Evolutionary conservation across 1,140 invertebrate genomes (phyloP).

Genomic region (Orchestia grillus): DNA sequence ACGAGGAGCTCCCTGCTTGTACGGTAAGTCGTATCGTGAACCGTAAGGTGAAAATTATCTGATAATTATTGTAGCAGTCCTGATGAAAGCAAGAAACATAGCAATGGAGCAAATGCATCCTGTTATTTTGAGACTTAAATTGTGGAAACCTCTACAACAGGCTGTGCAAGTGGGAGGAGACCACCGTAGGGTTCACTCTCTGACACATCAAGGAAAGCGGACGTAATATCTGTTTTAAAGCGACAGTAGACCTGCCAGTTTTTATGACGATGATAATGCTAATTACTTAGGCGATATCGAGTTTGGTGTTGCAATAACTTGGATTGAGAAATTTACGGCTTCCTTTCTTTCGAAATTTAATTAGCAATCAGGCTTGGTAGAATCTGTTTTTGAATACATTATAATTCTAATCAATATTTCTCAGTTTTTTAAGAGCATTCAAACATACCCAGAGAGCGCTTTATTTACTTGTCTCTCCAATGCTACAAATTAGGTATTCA

Average conservation of each 20-base stretch:
- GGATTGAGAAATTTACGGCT: neutral
- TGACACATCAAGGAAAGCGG: neutral
- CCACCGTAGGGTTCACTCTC: neutral
- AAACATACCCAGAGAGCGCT: neutral
- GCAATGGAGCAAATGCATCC: neutral
- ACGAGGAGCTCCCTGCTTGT: neutral
- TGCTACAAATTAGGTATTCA: neutral
- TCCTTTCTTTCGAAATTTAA: neutral
- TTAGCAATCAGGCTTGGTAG: neutral
- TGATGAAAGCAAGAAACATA: neutral
- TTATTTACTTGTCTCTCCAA: neutral
- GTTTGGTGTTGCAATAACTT: neutral
- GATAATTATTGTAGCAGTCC: neutral
- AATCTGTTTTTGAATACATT: neutral
- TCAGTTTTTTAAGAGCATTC: neutral
- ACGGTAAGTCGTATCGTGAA: neutral
- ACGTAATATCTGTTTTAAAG: neutral
- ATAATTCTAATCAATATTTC: neutral
- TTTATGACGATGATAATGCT: neutral
- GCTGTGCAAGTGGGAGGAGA: neutral
- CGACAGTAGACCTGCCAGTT: neutral
- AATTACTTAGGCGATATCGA: neutral
- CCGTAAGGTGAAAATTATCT: neutral
- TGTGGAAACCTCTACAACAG: neutral
- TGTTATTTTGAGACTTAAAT: neutral